Conservation (phyloP, 2,888 invertebrate genomes). For the Mycalesis mineus region DNA sequence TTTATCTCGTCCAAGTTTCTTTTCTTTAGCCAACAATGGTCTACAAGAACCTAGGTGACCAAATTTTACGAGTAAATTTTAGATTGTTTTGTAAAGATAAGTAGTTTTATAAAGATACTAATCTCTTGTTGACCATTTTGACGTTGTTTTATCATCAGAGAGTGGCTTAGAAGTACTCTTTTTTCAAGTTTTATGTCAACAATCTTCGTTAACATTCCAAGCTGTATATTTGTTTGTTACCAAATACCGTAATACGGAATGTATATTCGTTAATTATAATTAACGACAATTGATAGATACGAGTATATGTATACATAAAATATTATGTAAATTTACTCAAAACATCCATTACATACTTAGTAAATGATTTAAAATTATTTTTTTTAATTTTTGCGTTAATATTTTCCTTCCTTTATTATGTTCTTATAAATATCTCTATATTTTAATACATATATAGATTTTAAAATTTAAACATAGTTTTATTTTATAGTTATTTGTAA, state of each 20-base stretch:
- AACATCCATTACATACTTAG: conserved; percentile 17
- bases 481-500: conserved; percentile 14
- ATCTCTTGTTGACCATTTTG: conserved; percentile 2
- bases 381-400: conserved; percentile 7
- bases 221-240: neutral
- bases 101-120: no score
- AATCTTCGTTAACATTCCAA: neutral
- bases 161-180: conserved; percentile 16
- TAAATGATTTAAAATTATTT: conserved; percentile 10
- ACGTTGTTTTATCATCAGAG: neutral
- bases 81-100: no score
- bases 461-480: conserved; percentile 17
- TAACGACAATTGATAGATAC: conserved; percentile 20
- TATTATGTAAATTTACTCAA: conserved; percentile 29
- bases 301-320: conserved; percentile 21
- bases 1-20: conserved; percentile 31
- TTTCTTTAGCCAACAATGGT: conserved; percentile 5
- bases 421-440: conserved; percentile 15
- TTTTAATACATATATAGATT: conserved; percentile 11
- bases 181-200: neutral
- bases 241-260: conserved; percentile 14
- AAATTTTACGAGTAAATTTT: no score
- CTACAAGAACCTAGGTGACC: no score
- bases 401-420: conserved; percentile 1
- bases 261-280: conserved; percentile 11